phyloP scores from a whole-genome alignment of 2,113 vertebrate species.

The Eclectus roratus region DNA sequence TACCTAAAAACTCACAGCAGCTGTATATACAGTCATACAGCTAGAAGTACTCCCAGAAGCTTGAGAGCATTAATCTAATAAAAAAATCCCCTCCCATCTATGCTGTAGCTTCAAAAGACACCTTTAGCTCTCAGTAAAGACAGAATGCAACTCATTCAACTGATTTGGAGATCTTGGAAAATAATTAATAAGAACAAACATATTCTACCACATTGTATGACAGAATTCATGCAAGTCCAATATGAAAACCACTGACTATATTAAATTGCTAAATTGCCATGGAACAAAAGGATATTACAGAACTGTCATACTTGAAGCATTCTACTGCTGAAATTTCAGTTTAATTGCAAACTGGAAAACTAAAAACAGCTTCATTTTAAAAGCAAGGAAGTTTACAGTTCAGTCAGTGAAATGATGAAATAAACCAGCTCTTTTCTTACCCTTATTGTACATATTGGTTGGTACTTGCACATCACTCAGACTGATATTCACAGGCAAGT shows the following conservation, averaged over 20 bases:
- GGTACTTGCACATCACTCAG: constrained; percentile 97
- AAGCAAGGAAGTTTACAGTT: neutral
- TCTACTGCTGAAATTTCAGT: neutral
- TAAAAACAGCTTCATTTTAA: neutral
- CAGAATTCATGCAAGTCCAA: neutral
- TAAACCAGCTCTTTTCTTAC: constrained; percentile 58
- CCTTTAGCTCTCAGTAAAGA: neutral
- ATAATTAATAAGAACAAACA: neutral
- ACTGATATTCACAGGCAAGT: constrained; percentile 95
- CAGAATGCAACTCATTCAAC: neutral
- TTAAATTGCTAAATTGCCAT: neutral
- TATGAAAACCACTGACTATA: neutral
- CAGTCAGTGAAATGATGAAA: neutral
- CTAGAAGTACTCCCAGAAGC: neutral
- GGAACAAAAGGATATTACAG: neutral
- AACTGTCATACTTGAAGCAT: neutral
- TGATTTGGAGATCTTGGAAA: neutral
- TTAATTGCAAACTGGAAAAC: neutral
- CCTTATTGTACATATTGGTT: constrained; percentile 99
- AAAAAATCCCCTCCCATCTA: neutral
- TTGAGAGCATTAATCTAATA: neutral
- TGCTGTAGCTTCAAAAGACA: neutral
- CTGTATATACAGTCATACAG: neutral
- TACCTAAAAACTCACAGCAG: neutral
- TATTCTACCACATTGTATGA: neutral